A percentile compares a stretch with the other conserved stretches of the same genome.
Evolutionary conservation across 2,888 invertebrate species (phyloP).

Genomic region (Drosophila hamatofila): DNA sequence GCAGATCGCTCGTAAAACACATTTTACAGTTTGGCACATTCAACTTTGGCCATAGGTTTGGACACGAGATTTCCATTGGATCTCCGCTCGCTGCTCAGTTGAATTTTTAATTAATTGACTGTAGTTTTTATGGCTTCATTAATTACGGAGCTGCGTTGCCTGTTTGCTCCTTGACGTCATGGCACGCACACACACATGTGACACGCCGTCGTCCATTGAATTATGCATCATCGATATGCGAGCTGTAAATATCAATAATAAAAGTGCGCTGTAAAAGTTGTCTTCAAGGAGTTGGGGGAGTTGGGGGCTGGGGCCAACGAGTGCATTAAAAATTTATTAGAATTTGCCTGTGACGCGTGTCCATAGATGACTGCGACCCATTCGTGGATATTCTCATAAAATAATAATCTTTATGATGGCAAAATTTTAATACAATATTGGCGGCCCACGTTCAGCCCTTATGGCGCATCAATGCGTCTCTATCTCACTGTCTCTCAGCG

Average conservation of each 20-base stretch:
- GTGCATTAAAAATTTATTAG: conserved; percentile 83
- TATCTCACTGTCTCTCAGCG: conserved; percentile 63
- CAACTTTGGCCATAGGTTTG: conserved; percentile 49
- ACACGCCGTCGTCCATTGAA: conserved; percentile 56
- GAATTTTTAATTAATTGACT: conserved; percentile 84
- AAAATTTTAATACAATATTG: conserved; percentile 79
- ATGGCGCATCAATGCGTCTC: conserved; percentile 54
- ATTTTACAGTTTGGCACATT: conserved; percentile 78
- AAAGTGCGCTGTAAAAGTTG: conserved; percentile 69
- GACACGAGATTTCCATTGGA: conserved; percentile 48
- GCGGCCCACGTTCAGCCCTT: conserved; percentile 30
- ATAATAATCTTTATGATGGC: conserved; percentile 83
- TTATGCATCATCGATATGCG: conserved; percentile 76
- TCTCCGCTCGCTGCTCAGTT: conserved; percentile 43
- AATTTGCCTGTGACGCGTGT: conserved; percentile 78
- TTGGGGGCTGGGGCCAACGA: conserved; percentile 34
- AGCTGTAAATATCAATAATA: conserved; percentile 81
- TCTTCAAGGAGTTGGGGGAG: conserved; percentile 4
- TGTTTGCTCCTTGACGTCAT: conserved; percentile 76
- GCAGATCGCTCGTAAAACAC: conserved; percentile 78
- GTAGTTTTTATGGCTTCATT: conserved; percentile 84
- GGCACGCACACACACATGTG: conserved; percentile 48
- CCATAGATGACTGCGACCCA: conserved; percentile 53
- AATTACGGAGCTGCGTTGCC: conserved; percentile 69
- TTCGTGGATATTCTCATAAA: conserved; percentile 71